Percentiles rank a stretch among this genome's conserved stretches.
phyloP scores from a whole-genome alignment of 2,113 vertebrate genomes.

The Eidolon helvum region DNA sequence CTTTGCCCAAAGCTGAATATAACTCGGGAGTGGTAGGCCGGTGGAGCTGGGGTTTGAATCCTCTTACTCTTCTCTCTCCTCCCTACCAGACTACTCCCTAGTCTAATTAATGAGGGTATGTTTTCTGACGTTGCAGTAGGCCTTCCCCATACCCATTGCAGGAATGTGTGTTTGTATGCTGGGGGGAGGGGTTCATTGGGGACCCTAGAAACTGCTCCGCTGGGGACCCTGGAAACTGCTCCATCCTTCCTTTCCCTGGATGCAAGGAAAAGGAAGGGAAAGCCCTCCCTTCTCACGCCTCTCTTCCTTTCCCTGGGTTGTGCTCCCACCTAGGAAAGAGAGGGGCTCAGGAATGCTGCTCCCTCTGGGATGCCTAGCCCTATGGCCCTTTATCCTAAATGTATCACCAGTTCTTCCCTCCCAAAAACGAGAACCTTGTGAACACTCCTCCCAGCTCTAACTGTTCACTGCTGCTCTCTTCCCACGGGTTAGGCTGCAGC shows the following conservation, averaged over 20 bases:
- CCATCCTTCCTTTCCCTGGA: not conserved
- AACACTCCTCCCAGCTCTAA: not conserved
- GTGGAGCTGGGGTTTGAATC: not conserved
- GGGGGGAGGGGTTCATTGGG: not conserved
- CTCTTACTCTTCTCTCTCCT: not conserved
- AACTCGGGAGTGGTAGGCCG: not conserved
- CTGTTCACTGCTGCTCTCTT: not conserved
- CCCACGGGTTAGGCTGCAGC: not conserved
- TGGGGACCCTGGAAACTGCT: not conserved
- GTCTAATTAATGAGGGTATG: not conserved
- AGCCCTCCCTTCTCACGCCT: not conserved
- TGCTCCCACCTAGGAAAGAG: not conserved
- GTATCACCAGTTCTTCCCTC: not conserved
- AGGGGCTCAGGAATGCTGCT: not conserved
- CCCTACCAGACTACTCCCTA: not conserved
- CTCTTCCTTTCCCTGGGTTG: not conserved
- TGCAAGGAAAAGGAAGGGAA: not conserved
- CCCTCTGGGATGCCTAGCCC: not conserved
- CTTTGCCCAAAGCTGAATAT: not conserved
- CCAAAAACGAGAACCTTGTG: not conserved
- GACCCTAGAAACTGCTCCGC: not conserved
- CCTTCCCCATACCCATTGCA: not conserved
- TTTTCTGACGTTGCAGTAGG: not conserved
- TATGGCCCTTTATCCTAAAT: not conserved
- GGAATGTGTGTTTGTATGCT: not conserved